These are phyloP conservation scores for Lepus oiostolus DNA, from an alignment of 2,797 vertebrate genomes.

Conservation along the genomic window DNA sequence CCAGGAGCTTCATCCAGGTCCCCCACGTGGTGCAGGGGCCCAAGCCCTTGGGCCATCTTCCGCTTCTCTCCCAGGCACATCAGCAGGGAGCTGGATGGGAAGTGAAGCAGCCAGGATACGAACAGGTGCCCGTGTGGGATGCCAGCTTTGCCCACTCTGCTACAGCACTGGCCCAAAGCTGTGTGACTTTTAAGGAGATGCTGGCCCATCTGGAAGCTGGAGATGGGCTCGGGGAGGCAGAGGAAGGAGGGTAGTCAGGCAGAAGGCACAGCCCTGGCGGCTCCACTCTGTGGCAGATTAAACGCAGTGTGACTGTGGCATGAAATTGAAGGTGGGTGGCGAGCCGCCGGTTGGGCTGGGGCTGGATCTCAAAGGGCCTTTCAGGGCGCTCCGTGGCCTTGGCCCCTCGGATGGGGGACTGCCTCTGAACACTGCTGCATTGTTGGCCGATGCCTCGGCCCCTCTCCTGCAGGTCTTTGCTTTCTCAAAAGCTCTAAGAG, in stretches of 20 bases:
- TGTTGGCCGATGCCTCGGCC: not conserved
- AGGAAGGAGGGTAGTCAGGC: not conserved
- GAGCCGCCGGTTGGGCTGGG: not conserved
- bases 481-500: not conserved
- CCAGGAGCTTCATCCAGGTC: no score
- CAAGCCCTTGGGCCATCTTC: no score
- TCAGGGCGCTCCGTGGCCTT: not conserved
- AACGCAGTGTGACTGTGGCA: not conserved
- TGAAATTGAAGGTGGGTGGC: not conserved
- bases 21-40: no score
- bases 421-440: not conserved
- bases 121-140: no score
- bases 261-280: not conserved
- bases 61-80: no score
- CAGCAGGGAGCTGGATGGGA: no score
- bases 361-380: not conserved
- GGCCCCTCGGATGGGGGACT: not conserved
- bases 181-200: not conserved
- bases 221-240: not conserved
- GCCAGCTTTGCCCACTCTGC: no score
- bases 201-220: not conserved
- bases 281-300: fast-evolving
- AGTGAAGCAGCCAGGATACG: no score
- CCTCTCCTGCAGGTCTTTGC: not conserved
- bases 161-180: no score